Base-by-base conservation (phyloP, 1,140 invertebrate species). In the Cyphomyrmex costatus region DNA sequence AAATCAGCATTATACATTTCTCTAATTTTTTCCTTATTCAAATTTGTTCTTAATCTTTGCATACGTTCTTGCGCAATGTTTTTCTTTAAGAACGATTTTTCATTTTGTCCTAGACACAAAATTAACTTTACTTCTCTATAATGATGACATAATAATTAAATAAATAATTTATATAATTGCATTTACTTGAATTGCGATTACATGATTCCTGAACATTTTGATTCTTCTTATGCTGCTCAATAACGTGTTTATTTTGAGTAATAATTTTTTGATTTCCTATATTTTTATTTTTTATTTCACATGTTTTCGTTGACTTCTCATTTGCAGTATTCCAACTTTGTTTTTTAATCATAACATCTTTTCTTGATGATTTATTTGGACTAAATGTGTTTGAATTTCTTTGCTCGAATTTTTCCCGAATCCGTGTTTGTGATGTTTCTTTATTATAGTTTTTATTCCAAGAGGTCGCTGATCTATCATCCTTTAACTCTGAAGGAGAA, bases 41-140 rank as follows among this genome's bases (percentile, higher is more conserved):
- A 74, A 65, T 68, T 90, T 76, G 58, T 86, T 53, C 88, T 89
- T 70, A 93, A 77, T 73, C 66, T 88, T n/a, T 88, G 73, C 63
- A 94, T 78, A 30, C 92, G 88, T 12, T 92, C 87, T 27, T 85
- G 88, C n/a, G 89, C 92, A 1, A 89, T 51, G 88, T 91, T 92
- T 83, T 86, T 92, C n/a, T 86, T 91, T 6, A 30, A 3, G 3
- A 24, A 53, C n/a, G 1, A 8, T 19, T 51, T 63, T 66, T 0
- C 5, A 85, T 0, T 61, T 53, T 36, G 74, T 27, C 2, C 77
- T 68, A 79, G 53, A 79, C 14, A 33, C 12, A 49, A 33, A 66
- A 53, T 79, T 77, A 19, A 30, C 46, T 49, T 42, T 60, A 56
- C 19, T 14, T n/a, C 1, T n/a, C 8, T 24, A 63, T 19, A 53